Conservation (phyloP, 2,113 vertebrate genomes). For the Hippocampus mohnikei region DNA sequence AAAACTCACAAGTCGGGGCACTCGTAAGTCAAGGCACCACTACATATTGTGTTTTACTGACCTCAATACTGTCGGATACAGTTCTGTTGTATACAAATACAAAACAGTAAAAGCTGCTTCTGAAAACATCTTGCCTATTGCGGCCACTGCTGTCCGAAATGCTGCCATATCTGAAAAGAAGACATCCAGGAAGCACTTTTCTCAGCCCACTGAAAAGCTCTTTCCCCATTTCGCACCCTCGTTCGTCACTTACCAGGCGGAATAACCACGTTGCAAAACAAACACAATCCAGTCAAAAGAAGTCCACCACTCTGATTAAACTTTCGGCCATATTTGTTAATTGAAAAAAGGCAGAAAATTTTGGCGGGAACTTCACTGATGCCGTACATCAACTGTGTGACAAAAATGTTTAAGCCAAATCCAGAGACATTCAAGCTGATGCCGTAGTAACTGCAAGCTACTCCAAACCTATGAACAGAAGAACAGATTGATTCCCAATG, state of each 20-base stretch:
- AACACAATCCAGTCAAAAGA: constrained; percentile 38
- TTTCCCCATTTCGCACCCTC: not conserved
- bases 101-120: constrained; percentile 83
- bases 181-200: not conserved
- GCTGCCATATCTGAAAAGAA: constrained; percentile 25
- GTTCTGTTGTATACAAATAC: constrained; percentile 80
- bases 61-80: constrained; percentile 87
- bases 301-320: constrained; percentile 21
- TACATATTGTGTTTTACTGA: constrained; percentile 33
- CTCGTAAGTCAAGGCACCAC: not conserved
- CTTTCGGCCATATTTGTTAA: constrained; percentile 48
- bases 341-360: constrained; percentile 23
- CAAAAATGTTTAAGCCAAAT: constrained; percentile 63
- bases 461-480: constrained; percentile 37
- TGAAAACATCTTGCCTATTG: constrained; percentile 79
- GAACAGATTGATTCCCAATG: not conserved
- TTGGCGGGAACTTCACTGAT: constrained; percentile 62
- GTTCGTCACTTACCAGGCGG: constrained; percentile 33
- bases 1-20: not conserved
- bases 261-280: constrained; percentile 42
- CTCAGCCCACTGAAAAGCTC: not conserved
- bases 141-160: constrained; percentile 66
- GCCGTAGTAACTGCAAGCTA: constrained; percentile 60
- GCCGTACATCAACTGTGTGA: constrained; percentile 68
- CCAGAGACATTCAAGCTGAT: constrained; percentile 61